Percentiles rank a stretch among this genome's conserved stretches.
phyloP scores from a whole-genome alignment of 2,113 vertebrate species.

The Fukomys damarensis region DNA sequence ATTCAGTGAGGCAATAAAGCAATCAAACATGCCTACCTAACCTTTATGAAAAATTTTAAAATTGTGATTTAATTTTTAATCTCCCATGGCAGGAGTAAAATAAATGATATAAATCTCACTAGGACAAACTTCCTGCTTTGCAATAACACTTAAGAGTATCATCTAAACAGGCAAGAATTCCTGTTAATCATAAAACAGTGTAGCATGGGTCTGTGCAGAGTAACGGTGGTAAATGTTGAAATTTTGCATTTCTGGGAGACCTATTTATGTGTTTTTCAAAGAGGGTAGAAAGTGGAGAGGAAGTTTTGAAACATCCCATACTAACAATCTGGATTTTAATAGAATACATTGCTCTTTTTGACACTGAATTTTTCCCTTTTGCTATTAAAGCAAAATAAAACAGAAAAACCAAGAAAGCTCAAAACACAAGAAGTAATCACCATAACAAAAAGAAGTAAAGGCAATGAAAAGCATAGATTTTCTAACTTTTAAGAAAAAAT shows the following conservation, averaged over 20 bases:
- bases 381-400: slow-evolving; percentile 31
- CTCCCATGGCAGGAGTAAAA: slow-evolving; percentile 80
- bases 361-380: slow-evolving; percentile 11
- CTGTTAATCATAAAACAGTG: slow-evolving; percentile 63
- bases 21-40: slow-evolving; percentile 84
- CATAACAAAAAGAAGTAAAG: not conserved
- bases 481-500: not conserved
- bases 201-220: not conserved
- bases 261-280: slow-evolving; percentile 43
- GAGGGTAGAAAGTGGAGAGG: not conserved
- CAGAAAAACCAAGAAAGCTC: not conserved
- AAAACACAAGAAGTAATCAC: not conserved
- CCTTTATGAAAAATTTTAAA: slow-evolving; percentile 85
- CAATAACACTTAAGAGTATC: slow-evolving; percentile 74
- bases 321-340: slow-evolving; percentile 51
- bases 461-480: slow-evolving; percentile 22
- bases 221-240: slow-evolving; percentile 38
- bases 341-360: slow-evolving; percentile 17
- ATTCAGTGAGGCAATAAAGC: slow-evolving; percentile 85
- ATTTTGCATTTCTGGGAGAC: not conserved
- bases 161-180: slow-evolving; percentile 54
- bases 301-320: slow-evolving; percentile 25
- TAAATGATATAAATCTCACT: slow-evolving; percentile 80
- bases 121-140: slow-evolving; percentile 68
- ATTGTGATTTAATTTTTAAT: slow-evolving; percentile 86